A percentile compares a stretch with the other conserved stretches of the same genome.
phyloP scores from a whole-genome alignment of 2,113 vertebrate species.

The Mormyrus lacerda region DNA sequence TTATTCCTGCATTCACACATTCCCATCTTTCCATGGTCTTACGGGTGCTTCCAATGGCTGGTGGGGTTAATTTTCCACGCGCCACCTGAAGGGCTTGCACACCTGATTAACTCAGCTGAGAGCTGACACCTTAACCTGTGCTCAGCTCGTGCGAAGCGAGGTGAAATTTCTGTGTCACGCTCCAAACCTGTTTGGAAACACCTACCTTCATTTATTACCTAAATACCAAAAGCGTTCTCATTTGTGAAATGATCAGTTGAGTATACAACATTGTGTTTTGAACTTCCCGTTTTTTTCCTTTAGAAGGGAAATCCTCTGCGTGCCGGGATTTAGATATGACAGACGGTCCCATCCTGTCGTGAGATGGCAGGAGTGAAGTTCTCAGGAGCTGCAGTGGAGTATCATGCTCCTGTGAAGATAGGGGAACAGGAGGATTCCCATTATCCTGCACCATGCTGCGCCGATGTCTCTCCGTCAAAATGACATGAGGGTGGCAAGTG shows the following conservation, averaged over 20 bases:
- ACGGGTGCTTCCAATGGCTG: slow-evolving; percentile 26
- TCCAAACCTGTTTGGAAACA: slow-evolving; percentile 51
- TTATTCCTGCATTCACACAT: slow-evolving; percentile 17
- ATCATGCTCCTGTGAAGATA: neutral
- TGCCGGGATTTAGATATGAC: neutral
- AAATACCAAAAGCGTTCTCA: neutral
- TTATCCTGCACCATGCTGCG: neutral
- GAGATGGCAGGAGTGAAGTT: neutral
- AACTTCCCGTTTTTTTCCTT: slow-evolving; percentile 21
- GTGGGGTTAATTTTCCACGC: slow-evolving; percentile 58
- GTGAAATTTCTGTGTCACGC: slow-evolving; percentile 71
- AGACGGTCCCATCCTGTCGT: neutral
- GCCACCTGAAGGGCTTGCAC: slow-evolving; percentile 64
- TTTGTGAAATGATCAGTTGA: neutral
- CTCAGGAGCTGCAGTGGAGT: neutral
- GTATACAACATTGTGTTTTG: neutral
- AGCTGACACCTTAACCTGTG: slow-evolving; percentile 62
- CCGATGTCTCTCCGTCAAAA: neutral
- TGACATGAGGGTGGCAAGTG: neutral
- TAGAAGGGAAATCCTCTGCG: slow-evolving; percentile 8
- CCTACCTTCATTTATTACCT: slow-evolving; percentile 60
- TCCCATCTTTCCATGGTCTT: slow-evolving; percentile 15
- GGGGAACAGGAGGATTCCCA: neutral
- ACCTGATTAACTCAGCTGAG: slow-evolving; percentile 76
- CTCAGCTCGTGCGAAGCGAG: slow-evolving; percentile 64